Evolutionary conservation across 2,113 vertebrate species (phyloP).

Genomic region (Arvicanthis niloticus): DNA sequence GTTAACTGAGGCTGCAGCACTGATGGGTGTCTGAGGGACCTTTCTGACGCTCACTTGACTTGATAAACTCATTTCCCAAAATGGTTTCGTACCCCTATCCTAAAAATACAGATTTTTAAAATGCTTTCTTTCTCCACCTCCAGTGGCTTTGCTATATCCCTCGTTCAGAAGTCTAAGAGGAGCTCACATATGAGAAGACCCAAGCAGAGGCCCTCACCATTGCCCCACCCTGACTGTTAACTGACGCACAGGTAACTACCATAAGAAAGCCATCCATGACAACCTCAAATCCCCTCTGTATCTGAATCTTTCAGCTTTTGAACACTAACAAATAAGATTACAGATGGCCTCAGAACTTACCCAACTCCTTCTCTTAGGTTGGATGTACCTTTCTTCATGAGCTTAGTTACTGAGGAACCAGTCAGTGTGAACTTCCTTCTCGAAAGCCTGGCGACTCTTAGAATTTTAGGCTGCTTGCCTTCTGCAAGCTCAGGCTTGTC

Average conservation of each 20-base stretch:
- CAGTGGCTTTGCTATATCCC: background rate
- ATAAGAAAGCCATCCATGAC: background rate
- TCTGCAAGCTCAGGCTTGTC: background rate
- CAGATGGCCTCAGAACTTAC: background rate
- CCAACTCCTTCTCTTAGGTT: background rate
- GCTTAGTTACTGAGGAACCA: background rate
- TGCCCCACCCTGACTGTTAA: background rate
- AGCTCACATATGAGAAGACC: background rate
- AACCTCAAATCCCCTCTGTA: background rate
- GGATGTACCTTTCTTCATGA: background rate
- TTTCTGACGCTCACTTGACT: background rate
- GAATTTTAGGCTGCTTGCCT: background rate
- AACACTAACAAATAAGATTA: background rate
- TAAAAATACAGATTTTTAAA: background rate
- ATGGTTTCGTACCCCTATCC: background rate
- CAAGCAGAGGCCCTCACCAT: no score
- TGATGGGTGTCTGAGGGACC: background rate
- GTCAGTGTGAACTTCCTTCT: background rate
- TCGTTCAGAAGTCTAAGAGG: background rate
- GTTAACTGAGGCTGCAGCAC: background rate
- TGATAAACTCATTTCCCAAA: background rate
- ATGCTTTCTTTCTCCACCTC: background rate
- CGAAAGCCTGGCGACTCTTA: background rate
- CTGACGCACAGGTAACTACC: background rate
- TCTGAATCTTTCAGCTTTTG: background rate